phyloP scores from a whole-genome alignment of 2,797 vertebrate genomes.

The Pantherophis alleghaniensis region DNA sequence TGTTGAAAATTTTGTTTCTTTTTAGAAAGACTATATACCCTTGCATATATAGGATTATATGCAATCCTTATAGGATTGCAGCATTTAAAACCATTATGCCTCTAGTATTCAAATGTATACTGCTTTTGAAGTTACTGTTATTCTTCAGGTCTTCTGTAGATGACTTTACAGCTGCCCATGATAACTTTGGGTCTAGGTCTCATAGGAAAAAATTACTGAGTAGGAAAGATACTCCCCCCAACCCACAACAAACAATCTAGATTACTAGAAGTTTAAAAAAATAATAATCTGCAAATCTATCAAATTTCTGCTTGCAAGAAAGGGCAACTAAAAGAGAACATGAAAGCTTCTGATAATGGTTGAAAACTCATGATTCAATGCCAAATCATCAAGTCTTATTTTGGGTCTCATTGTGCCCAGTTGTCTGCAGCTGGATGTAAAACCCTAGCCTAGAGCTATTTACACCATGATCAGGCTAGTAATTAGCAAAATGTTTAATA shows the following conservation, averaged over 20 bases:
- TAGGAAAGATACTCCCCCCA: too few species aligned
- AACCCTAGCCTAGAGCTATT: slow-evolving; percentile 89
- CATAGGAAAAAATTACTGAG: neutral
- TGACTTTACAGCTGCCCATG: neutral
- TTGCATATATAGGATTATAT: too few species aligned
- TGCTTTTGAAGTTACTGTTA: neutral
- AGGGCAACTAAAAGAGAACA: slow-evolving; percentile 60
- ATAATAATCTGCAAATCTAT: slow-evolving; percentile 53
- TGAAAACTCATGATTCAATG: slow-evolving; percentile 53
- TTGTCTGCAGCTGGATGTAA: slow-evolving; percentile 78
- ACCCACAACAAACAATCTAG: neutral
- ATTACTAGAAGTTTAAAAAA: slow-evolving; percentile 1
- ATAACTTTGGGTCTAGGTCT: neutral
- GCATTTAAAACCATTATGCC: neutral
- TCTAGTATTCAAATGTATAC: neutral
- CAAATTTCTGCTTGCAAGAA: slow-evolving; percentile 52
- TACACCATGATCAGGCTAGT: slow-evolving; percentile 95
- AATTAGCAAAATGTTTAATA: slow-evolving; percentile 99
- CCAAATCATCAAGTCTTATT: slow-evolving; percentile 68
- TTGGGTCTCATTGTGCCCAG: slow-evolving; percentile 78
- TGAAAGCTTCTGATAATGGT: slow-evolving; percentile 63
- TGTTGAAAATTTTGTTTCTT: neutral
- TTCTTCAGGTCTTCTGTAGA: neutral
- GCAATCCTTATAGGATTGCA: neutral
- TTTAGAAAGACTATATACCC: neutral